Conservation (phyloP, 2,113 vertebrate species). For the Pachycephala philippinensis region DNA sequence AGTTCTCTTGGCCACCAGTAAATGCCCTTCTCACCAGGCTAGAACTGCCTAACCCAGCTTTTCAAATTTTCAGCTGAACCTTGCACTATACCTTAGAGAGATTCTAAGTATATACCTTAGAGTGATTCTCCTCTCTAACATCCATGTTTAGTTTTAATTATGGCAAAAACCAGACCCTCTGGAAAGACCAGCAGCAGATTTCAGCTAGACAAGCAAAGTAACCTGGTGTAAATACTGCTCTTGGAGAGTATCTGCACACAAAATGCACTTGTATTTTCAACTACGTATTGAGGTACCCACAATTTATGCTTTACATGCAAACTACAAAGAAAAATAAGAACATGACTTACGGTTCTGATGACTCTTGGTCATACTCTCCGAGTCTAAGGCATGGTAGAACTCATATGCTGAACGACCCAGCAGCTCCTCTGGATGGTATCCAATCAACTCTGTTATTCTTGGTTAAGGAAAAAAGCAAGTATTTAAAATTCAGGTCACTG, state of each 20-base stretch:
- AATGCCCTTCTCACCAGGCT: not conserved
- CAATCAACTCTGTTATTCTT: conserved; percentile 87
- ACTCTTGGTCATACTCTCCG: conserved; percentile 82
- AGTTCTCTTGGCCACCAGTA: not conserved
- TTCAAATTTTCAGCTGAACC: not conserved
- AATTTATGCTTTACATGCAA: not conserved
- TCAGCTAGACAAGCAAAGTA: not conserved
- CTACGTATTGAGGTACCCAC: not conserved
- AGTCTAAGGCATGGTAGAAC: conserved; percentile 90
- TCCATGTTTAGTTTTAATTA: not conserved
- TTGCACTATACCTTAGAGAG: not conserved
- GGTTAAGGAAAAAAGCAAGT: not conserved
- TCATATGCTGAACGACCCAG: conserved; percentile 88
- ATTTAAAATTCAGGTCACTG: not conserved
- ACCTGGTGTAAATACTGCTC: not conserved
- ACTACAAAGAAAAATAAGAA: not conserved
- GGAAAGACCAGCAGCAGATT: not conserved
- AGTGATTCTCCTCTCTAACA: not conserved
- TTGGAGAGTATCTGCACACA: not conserved
- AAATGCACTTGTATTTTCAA: not conserved
- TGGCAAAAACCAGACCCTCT: not conserved
- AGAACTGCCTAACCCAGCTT: not conserved
- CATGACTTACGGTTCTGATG: conserved; percentile 85
- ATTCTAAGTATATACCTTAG: no score
- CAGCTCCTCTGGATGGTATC: conserved; percentile 87